Conservation (phyloP, 2,888 invertebrate species). For the Aelia acuminata region DNA sequence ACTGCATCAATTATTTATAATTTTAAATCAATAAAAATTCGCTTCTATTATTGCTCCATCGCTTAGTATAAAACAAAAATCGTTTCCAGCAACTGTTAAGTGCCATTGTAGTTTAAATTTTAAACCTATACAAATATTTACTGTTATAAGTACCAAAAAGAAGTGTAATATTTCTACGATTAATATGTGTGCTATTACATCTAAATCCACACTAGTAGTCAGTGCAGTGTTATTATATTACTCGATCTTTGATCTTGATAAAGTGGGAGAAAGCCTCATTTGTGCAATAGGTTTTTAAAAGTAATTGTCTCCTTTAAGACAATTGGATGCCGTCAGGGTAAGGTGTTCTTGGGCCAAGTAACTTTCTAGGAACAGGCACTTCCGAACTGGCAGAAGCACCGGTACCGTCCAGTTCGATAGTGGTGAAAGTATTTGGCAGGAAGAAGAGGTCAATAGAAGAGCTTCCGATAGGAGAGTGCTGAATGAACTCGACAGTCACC, state of each 20-base stretch:
- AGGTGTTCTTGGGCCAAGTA: not conserved
- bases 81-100: no score
- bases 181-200: no score
- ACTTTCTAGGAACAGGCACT: slow-evolving; percentile 20
- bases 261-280: not conserved
- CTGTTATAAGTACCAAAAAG: no score
- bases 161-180: no score
- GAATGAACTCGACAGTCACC: slow-evolving; percentile 35
- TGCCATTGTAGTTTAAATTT: no score
- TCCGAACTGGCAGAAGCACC: not conserved
- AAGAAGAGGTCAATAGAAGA: not conserved
- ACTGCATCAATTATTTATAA: no score
- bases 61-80: no score
- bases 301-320: not conserved
- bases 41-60: no score
- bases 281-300: not conserved
- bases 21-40: no score
- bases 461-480: slow-evolving; percentile 16
- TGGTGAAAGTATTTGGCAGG: slow-evolving; percentile 44
- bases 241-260: not conserved
- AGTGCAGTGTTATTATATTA: no score
- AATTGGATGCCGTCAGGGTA: not conserved
- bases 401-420: not conserved
- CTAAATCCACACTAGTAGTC: no score
- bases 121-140: no score